Conservation (phyloP, 2,888 invertebrate genomes). For the Sinohyriopsis cumingii region DNA sequence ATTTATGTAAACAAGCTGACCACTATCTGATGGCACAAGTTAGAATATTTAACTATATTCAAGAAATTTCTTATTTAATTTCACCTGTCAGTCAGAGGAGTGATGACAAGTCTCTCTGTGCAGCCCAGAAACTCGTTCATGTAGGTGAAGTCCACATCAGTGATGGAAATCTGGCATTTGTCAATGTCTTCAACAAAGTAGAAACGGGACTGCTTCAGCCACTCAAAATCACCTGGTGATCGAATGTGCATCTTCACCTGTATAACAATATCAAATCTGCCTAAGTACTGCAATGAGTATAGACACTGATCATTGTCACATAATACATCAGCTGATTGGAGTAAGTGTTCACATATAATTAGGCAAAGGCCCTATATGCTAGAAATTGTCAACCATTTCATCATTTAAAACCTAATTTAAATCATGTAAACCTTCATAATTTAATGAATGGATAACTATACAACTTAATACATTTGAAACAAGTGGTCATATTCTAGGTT, state of each 20-base stretch:
- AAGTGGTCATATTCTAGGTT: no score
- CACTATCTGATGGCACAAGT: no score
- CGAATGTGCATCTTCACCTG: constrained; percentile 89
- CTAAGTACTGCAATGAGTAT: neutral
- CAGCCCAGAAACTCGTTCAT: constrained; percentile 98
- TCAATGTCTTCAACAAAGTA: constrained; percentile 97
- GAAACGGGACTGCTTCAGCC: constrained; percentile 96
- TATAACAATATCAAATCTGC: constrained; percentile 52
- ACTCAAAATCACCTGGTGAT: constrained; percentile 94
- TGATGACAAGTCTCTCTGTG: constrained; percentile 95
- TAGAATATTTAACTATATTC: no score
- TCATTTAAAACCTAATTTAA: no score
- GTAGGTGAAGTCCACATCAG: constrained; percentile 94
- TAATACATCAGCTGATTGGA: neutral
- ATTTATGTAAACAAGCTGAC: no score
- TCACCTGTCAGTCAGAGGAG: constrained; percentile 95
- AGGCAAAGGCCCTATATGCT: neutral
- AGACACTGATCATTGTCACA: neutral
- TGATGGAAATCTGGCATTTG: constrained; percentile 92
- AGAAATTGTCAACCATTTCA: neutral
- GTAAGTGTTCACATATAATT: neutral
- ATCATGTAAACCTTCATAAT: no score
- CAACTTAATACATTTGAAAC: no score
- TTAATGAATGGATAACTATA: no score
- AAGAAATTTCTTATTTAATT: neutral